Conservation (phyloP, 1,140 invertebrate genomes). For the Lamellibrachia luymesi region DNA sequence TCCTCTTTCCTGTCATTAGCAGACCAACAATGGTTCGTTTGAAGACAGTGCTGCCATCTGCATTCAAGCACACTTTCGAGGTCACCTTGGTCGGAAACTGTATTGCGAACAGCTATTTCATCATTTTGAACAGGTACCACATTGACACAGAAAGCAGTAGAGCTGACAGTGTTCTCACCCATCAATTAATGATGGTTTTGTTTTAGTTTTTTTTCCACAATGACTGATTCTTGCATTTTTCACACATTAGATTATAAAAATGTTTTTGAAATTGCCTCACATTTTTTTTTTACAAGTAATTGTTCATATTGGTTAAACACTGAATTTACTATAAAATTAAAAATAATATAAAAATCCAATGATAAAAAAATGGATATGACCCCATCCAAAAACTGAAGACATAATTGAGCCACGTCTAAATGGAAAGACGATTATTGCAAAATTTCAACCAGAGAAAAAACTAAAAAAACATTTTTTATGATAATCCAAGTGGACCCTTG, state of each 20-base stretch:
- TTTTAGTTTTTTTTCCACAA: not conserved
- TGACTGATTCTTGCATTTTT: not conserved
- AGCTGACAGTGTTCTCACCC: not conserved
- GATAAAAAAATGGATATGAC: too few relatives aligned
- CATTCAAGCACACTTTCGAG: slow-evolving; percentile 34
- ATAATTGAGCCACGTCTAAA: too few relatives aligned
- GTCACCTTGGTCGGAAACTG: slow-evolving; percentile 31
- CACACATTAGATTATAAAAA: not conserved
- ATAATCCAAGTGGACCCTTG: too few relatives aligned
- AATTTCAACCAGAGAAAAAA: too few relatives aligned
- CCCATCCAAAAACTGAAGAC: too few relatives aligned
- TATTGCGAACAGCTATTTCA: slow-evolving; percentile 34
- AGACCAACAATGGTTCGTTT: not conserved
- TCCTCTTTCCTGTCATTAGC: not conserved
- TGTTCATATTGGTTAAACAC: not conserved
- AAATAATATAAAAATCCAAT: too few relatives aligned
- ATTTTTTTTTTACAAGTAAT: not conserved
- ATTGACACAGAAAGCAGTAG: not conserved
- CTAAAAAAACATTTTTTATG: too few relatives aligned
- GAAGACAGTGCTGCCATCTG: slow-evolving; percentile 31
- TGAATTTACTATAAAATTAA: not conserved
- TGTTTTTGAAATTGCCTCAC: not conserved
- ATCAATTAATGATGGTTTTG: not conserved
- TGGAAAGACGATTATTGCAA: too few relatives aligned
- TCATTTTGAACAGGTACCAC: slow-evolving; percentile 34